phyloP scores from a whole-genome alignment of 2,797 vertebrate species.

The Craterocephalus amniculus region DNA sequence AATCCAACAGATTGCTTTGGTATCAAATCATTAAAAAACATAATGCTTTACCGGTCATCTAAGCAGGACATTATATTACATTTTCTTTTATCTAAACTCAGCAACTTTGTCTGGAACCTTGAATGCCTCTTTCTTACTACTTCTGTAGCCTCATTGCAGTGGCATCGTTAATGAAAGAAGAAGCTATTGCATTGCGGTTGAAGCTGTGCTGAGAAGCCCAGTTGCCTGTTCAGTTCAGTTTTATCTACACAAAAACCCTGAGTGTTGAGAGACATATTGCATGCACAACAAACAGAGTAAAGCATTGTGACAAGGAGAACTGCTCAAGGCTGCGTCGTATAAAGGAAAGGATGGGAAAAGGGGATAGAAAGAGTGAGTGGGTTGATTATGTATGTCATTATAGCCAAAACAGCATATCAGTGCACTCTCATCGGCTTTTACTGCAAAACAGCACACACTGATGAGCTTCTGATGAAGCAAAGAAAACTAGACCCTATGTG shows the following conservation, averaged over 20 bases:
- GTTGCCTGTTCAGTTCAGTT: constrained; percentile 29
- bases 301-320: constrained; percentile 53
- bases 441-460: constrained; percentile 48
- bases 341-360: constrained; percentile 13
- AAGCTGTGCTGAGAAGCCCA: constrained; percentile 20
- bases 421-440: constrained; percentile 36
- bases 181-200: constrained; percentile 15
- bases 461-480: constrained; percentile 54
- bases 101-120: constrained; percentile 23
- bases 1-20: constrained; percentile 3
- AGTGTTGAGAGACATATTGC: constrained; percentile 28
- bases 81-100: constrained; percentile 31
- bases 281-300: constrained; percentile 49
- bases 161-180: constrained; percentile 18
- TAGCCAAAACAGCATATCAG: constrained; percentile 58
- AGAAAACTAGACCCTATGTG: constrained; percentile 41
- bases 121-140: constrained; percentile 13
- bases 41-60: constrained; percentile 13
- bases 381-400: constrained; percentile 46
- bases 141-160: neutral
- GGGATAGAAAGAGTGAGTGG: constrained; percentile 26
- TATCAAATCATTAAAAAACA: constrained; percentile 9
- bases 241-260: constrained; percentile 21
- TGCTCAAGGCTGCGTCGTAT: constrained; percentile 39
- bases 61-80: constrained; percentile 17